phyloP scores from a whole-genome alignment of 2,797 vertebrate genomes.

The Enteromius thamalakanensis region DNA sequence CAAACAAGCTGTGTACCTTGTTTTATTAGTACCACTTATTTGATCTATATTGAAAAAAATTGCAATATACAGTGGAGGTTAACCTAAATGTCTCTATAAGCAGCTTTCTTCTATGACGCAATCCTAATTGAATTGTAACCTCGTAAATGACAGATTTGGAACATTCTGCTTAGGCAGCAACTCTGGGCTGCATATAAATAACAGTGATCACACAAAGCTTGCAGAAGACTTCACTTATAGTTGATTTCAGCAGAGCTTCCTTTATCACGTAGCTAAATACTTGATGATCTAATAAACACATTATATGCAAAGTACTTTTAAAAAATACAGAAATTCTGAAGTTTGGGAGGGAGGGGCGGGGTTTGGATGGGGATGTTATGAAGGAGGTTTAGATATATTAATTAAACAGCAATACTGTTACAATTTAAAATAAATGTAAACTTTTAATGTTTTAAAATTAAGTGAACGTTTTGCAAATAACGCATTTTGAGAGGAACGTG shows the following conservation, averaged over 20 bases:
- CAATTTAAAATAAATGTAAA: background rate
- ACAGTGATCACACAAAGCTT: background rate
- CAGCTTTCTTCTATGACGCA: background rate
- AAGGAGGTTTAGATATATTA: no score
- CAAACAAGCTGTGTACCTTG: background rate
- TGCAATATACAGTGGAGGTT: background rate
- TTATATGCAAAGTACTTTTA: background rate
- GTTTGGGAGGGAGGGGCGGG: background rate
- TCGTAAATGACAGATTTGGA: slow-evolving; percentile 11
- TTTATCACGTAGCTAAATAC: background rate
- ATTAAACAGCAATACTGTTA: background rate
- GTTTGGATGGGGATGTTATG: no score
- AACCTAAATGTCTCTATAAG: background rate
- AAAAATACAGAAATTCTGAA: background rate
- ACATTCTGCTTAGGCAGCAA: background rate
- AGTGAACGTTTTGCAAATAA: no score
- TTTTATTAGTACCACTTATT: slow-evolving; percentile 16
- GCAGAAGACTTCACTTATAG: background rate
- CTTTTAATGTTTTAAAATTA: background rate
- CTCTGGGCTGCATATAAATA: background rate
- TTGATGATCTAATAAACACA: background rate
- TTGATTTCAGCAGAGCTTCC: background rate
- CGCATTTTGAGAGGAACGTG: no score
- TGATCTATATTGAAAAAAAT: background rate
- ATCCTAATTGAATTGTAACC: slow-evolving; percentile 1